Evolutionary conservation across 2,888 invertebrate genomes (phyloP).

Genomic region (Drosophila tripunctata): DNA sequence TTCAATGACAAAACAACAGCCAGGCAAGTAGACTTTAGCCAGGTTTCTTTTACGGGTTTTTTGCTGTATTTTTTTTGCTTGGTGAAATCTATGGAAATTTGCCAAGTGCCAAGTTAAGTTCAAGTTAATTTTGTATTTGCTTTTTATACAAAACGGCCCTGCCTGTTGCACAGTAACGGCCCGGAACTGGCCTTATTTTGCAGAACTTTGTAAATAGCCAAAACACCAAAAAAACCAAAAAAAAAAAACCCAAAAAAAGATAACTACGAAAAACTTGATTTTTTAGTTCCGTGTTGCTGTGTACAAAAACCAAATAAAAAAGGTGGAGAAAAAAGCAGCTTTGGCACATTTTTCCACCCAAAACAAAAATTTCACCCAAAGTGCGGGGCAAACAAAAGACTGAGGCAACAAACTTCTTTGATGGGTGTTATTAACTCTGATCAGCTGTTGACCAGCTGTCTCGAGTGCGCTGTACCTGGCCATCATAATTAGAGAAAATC

Average conservation of each 20-base stretch:
- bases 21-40: constrained; percentile 19
- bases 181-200: constrained; percentile 54
- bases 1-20: constrained; percentile 57
- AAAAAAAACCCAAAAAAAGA: not conserved
- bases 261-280: constrained; percentile 16
- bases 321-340: no score
- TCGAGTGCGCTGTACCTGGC: constrained; percentile 6
- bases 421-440: constrained; percentile 41
- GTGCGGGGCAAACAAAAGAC: constrained; percentile 57
- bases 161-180: not conserved
- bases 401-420: constrained; percentile 61
- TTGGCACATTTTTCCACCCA: constrained; percentile 7
- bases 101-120: constrained; percentile 47
- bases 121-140: constrained; percentile 43
- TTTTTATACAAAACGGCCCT: constrained; percentile 21
- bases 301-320: no score
- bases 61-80: constrained; percentile 29
- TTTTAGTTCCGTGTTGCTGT: constrained; percentile 52
- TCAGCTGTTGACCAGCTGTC: constrained; percentile 52
- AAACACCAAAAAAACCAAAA: constrained; percentile 1
- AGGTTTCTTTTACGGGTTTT: constrained; percentile 30
- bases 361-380: constrained; percentile 53
- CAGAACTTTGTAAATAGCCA: constrained; percentile 23
- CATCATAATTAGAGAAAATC: constrained; percentile 70
- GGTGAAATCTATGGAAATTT: constrained; percentile 68